These are phyloP conservation scores for Oreonectes daqikongensis DNA, from an alignment of 2,797 vertebrate genomes.

Conservation along the genomic window DNA sequence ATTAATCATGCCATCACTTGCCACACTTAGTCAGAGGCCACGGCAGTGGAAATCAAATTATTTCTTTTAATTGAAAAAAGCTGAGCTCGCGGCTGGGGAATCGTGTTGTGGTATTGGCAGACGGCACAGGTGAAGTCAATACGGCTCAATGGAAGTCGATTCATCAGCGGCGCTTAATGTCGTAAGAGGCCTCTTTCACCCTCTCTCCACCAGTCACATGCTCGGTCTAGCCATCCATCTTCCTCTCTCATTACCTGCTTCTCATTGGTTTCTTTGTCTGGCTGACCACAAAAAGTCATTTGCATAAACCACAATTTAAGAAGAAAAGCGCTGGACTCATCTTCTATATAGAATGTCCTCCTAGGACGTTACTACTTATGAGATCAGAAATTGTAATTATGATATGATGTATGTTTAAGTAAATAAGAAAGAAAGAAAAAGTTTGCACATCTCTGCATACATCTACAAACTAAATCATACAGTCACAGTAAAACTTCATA, in stretches of 20 bases:
- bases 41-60: constrained; percentile 78
- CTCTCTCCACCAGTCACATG: constrained; percentile 66
- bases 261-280: constrained; percentile 54
- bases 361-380: not conserved
- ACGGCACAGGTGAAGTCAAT: constrained; percentile 74
- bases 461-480: no score
- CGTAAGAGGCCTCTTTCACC: constrained; percentile 78
- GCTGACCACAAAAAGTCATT: constrained; percentile 52
- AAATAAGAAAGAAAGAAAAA: not conserved
- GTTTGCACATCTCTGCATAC: no score
- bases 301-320: constrained; percentile 62
- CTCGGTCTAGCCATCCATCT: constrained; percentile 71
- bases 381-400: not conserved
- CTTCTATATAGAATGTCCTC: not conserved
- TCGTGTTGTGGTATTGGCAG: constrained; percentile 60
- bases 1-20: constrained; percentile 77
- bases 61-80: constrained; percentile 64
- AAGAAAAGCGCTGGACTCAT: constrained; percentile 57
- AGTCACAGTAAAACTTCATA: not conserved
- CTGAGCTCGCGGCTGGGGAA: constrained; percentile 22
- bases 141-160: constrained; percentile 79
- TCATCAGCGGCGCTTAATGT: constrained; percentile 80
- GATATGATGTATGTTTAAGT: not conserved
- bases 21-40: constrained; percentile 73
- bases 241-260: constrained; percentile 65